Evolutionary conservation across 2,888 invertebrate genomes (phyloP).

Genomic region (Cyclophora punctaria): DNA sequence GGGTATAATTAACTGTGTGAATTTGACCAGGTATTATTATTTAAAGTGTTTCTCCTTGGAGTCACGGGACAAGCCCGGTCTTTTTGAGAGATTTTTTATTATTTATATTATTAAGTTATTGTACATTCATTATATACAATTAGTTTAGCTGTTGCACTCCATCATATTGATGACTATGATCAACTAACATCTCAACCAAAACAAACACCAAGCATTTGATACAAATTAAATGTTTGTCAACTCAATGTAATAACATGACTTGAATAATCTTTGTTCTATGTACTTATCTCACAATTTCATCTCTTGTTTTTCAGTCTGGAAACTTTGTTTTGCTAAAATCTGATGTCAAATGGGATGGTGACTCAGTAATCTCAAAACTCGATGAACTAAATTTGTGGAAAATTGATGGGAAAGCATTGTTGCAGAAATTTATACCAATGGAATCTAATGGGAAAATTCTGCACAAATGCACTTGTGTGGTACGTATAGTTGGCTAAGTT

Average conservation of each 20-base stretch:
- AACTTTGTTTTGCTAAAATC: constrained; percentile 79
- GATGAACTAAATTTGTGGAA: constrained; percentile 80
- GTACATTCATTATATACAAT: too few species aligned
- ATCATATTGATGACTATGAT: too few species aligned
- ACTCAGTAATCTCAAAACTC: constrained; percentile 67
- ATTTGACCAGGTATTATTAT: too few species aligned
- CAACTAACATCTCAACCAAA: too few species aligned
- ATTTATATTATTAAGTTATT: too few species aligned
- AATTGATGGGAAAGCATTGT: constrained; percentile 79
- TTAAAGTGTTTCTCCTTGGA: too few species aligned
- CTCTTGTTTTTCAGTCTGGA: constrained; percentile 69
- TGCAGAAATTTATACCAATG: constrained; percentile 80
- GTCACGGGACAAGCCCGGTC: too few species aligned
- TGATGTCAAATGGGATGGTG: constrained; percentile 77
- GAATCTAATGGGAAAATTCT: constrained; percentile 73
- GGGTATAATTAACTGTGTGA: too few species aligned
- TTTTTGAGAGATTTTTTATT: too few species aligned
- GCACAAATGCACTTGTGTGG: constrained; percentile 78
- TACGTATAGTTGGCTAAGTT: constrained; percentile 36
- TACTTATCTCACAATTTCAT: neutral
- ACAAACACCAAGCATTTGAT: too few species aligned
- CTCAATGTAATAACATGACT: neutral
- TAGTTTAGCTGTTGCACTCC: too few species aligned
- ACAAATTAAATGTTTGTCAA: too few species aligned
- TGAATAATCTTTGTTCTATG: neutral